These are phyloP conservation scores for Cacoxenus indagator DNA, from an alignment of 2,888 invertebrate species.

Conservation along the genomic window DNA sequence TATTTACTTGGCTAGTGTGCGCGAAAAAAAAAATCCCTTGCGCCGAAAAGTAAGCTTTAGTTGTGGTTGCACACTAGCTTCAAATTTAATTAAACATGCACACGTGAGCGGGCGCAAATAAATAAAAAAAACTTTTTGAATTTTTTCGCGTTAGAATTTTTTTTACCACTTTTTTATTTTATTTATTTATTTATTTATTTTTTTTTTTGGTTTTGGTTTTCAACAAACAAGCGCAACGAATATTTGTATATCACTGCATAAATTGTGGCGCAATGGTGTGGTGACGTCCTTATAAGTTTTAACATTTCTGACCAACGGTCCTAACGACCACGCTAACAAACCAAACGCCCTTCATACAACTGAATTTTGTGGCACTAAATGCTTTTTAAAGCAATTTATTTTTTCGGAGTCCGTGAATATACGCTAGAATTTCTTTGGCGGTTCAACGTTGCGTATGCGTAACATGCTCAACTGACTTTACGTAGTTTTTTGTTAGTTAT, in stretches of 20 bases:
- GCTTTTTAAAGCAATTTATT: background rate
- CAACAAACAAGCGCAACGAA: background rate
- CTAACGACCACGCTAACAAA: background rate
- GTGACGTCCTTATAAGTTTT: constrained; percentile 45
- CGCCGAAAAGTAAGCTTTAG: constrained; percentile 33
- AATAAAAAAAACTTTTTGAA: constrained; percentile 64
- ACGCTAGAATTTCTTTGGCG: background rate
- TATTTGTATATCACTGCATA: constrained; percentile 31
- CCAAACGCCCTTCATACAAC: background rate
- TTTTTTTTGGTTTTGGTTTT: background rate
- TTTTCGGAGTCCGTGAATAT: background rate
- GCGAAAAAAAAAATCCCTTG: constrained; percentile 25
- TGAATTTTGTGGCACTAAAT: background rate
- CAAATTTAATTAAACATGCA: constrained; percentile 66
- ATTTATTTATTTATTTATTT: constrained; percentile 6
- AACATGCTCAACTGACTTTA: constrained; percentile 24
- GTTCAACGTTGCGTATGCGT: constrained; percentile 19
- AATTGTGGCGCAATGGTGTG: constrained; percentile 44
- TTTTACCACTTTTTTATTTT: background rate
- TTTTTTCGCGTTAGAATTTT: too few species aligned
- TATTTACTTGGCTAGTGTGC: background rate
- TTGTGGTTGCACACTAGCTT: constrained; percentile 42
- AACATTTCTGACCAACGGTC: constrained; percentile 9
- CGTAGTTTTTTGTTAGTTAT: background rate
- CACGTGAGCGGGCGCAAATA: constrained; percentile 65